Percentiles rank a stretch among this genome's conserved stretches.
Evolutionary conservation across 1,140 invertebrate genomes (phyloP).

Genomic region (Papilio helenus): DNA sequence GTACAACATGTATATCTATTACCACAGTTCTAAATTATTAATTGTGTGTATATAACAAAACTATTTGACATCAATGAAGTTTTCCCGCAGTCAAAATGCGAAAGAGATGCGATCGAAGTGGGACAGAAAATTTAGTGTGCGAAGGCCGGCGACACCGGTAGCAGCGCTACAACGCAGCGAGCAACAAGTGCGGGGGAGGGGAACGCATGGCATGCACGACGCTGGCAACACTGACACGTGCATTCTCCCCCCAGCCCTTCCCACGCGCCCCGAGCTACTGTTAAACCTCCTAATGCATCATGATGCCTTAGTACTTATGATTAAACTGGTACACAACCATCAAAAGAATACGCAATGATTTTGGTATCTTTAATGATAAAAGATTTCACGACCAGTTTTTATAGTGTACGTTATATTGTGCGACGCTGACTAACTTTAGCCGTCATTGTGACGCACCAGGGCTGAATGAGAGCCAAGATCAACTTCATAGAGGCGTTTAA

Average conservation of each 20-base stretch:
- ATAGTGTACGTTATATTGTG: conserved; percentile 11
- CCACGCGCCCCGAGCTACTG: conserved; percentile 44
- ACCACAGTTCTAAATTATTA: neutral
- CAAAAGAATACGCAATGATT: neutral
- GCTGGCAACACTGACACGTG: conserved; percentile 68
- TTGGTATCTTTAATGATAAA: neutral
- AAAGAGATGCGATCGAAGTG: conserved; percentile 27
- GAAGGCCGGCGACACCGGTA: conserved; percentile 48
- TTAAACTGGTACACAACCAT: conserved; percentile 69
- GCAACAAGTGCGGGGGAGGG: conserved; percentile 76
- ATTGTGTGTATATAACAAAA: neutral
- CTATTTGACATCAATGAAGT: conserved; percentile 1
- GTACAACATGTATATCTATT: neutral
- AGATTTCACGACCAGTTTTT: neutral
- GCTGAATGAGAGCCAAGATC: conserved; percentile 40
- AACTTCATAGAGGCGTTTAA: conserved; percentile 32
- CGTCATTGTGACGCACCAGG: conserved; percentile 37
- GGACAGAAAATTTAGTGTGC: conserved; percentile 37
- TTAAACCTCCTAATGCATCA: conserved; percentile 51
- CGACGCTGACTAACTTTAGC: conserved; percentile 27
- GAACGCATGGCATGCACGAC: conserved; percentile 65
- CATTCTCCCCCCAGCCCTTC: conserved; percentile 49
- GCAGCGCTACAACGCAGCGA: conserved; percentile 52
- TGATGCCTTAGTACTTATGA: conserved; percentile 67
- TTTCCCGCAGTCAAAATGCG: conserved; percentile 3